Conservation (phyloP, 2,888 invertebrate species). For the Chesias legatella region DNA sequence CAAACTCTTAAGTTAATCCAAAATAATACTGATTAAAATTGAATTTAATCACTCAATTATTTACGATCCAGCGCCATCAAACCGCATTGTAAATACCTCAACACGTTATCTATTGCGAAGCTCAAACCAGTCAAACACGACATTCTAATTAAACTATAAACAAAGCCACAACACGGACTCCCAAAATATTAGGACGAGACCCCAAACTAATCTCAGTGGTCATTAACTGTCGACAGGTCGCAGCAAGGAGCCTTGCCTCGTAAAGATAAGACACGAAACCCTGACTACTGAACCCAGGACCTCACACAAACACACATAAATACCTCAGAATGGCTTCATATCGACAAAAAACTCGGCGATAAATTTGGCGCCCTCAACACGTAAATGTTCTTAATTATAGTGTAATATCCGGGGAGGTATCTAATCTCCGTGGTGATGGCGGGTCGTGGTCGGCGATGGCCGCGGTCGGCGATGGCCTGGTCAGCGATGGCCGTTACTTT, state of each 20-base stretch:
- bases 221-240: constrained; percentile 77
- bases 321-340: constrained; percentile 73
- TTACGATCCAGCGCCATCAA: constrained; percentile 46
- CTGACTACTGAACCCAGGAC: constrained; percentile 72
- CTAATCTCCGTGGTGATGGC: constrained; percentile 71
- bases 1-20: too few relatives aligned
- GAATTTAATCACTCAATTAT: too few relatives aligned
- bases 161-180: constrained; percentile 73
- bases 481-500: constrained; percentile 40
- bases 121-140: constrained; percentile 72
- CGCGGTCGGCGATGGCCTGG: constrained; percentile 36
- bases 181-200: constrained; percentile 61
- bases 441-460: constrained; percentile 35
- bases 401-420: constrained; percentile 73
- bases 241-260: constrained; percentile 70
- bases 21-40: too few relatives aligned
- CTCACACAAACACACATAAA: constrained; percentile 77
- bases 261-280: constrained; percentile 79
- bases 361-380: constrained; percentile 78
- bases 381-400: constrained; percentile 78
- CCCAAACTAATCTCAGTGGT: constrained; percentile 67
- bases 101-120: constrained; percentile 73
- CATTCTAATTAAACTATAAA: constrained; percentile 80
- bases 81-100: constrained; percentile 75
- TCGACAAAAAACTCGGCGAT: constrained; percentile 77